phyloP scores from a whole-genome alignment of 2,888 invertebrate species.

The Melieria omissa region DNA sequence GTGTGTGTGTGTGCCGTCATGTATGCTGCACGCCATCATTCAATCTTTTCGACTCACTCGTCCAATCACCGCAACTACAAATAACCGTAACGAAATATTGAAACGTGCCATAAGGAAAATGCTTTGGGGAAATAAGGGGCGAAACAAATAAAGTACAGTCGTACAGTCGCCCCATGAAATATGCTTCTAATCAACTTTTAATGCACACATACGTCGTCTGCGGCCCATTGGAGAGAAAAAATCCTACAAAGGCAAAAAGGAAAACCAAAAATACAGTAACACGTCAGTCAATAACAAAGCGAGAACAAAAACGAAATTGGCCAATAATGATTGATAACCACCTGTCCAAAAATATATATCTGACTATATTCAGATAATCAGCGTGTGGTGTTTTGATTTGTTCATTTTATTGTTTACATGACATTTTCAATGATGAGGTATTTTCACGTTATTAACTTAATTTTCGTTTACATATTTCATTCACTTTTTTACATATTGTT shows the following conservation, averaged over 20 bases:
- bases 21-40: too few species aligned
- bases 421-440: too few species aligned
- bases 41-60: too few species aligned
- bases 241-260: background rate
- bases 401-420: conserved; percentile 5
- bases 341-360: background rate
- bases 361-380: background rate
- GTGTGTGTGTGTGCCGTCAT: too few species aligned
- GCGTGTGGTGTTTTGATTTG: background rate
- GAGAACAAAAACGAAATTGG: conserved; percentile 11
- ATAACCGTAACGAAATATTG: too few species aligned
- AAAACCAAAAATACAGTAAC: background rate
- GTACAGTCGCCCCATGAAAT: background rate
- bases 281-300: background rate
- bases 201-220: background rate
- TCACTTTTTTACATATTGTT: too few species aligned
- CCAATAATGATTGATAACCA: conserved; percentile 24
- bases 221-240: background rate
- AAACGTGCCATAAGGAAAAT: background rate
- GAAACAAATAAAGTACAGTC: background rate
- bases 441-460: too few species aligned
- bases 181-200: conserved; percentile 5
- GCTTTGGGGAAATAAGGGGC: background rate
- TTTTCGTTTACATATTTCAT: too few species aligned
- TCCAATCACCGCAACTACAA: too few species aligned